These are phyloP conservation scores for Damaliscus lunatus DNA, from an alignment of 2,113 vertebrate genomes.

Conservation along the genomic window DNA sequence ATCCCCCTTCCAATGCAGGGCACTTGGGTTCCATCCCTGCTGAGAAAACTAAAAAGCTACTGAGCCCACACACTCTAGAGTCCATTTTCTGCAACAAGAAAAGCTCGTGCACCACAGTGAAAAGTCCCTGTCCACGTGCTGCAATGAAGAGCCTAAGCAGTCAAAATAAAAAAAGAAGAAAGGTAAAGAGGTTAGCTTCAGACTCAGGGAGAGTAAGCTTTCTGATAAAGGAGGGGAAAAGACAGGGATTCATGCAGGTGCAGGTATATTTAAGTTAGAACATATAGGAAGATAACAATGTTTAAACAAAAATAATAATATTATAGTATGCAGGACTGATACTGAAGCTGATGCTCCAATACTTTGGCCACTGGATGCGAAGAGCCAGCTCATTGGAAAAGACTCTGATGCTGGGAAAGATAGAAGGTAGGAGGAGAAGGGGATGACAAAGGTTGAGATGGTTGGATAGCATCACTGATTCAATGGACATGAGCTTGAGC, in stretches of 20 bases:
- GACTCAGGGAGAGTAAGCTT: neutral
- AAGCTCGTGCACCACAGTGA: neutral
- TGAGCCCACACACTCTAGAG: neutral
- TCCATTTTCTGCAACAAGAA: neutral
- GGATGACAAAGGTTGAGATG: neutral
- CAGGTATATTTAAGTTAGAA: neutral
- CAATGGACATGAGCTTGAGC: neutral
- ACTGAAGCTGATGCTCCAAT: neutral
- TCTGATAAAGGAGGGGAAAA: neutral
- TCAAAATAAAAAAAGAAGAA: neutral
- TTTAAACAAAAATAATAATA: neutral
- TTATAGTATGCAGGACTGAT: neutral
- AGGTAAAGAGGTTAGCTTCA: neutral
- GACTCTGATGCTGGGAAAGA: neutral
- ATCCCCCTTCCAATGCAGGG: neutral
- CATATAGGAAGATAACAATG: neutral
- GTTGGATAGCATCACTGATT: neutral
- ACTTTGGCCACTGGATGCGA: neutral
- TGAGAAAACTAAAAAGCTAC: neutral
- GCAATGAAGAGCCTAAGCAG: neutral
- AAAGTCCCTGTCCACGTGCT: neutral
- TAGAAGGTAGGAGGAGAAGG: neutral
- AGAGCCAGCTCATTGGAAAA: neutral
- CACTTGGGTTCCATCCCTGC: neutral
- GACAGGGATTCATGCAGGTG: neutral